These are phyloP conservation scores for Prunella himalayana DNA, from an alignment of 2,113 vertebrate genomes.

Conservation along the genomic window DNA sequence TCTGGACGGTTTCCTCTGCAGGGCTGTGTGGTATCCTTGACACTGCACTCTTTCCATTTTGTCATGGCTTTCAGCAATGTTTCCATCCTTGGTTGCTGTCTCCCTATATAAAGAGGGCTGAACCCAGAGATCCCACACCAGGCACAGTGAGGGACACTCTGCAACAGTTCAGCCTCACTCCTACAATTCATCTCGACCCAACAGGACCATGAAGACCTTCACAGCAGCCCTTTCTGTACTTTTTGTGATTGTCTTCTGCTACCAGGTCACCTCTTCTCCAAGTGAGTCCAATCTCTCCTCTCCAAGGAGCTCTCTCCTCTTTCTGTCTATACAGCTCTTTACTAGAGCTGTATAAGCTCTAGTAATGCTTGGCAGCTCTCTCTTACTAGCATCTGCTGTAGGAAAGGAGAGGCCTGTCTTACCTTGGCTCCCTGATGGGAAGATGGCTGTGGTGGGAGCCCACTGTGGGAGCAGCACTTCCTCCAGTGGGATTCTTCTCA, in stretches of 20 bases:
- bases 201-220: constrained; percentile 7
- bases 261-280: not conserved
- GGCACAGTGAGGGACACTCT: not conserved
- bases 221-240: not conserved
- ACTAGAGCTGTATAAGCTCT: not conserved
- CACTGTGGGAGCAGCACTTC: not conserved
- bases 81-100: not conserved
- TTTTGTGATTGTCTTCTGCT: not conserved
- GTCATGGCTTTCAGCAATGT: not conserved
- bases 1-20: not conserved
- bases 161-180: not conserved
- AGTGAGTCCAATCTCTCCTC: not conserved
- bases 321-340: not conserved
- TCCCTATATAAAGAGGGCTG: not conserved
- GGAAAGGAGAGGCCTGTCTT: not conserved
- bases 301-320: not conserved
- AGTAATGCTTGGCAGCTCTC: not conserved
- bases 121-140: not conserved
- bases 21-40: not conserved
- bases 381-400: not conserved
- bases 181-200: not conserved
- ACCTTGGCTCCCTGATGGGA: not conserved
- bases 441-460: not conserved
- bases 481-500: not conserved
- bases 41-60: not conserved